Base-by-base conservation (phyloP, 2,888 invertebrate genomes). In the Malthinus flaveolus region DNA sequence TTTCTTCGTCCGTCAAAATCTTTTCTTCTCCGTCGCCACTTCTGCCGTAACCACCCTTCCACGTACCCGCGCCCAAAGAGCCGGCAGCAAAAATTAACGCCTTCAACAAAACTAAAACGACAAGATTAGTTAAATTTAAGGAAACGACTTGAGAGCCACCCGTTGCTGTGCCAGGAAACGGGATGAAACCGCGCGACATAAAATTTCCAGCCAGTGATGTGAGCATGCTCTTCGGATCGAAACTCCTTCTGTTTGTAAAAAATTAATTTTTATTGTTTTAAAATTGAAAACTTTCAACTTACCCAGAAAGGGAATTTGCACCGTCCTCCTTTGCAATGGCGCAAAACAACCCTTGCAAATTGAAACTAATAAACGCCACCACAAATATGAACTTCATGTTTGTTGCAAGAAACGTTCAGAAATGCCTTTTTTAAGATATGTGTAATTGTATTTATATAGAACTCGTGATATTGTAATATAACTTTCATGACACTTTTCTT, bases 81-180 rank as follows among this genome's bases (percentile, higher is more conserved):
- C 91, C 91, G 8, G 91, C 91, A 0, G 91, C 90, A 68, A 92
- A 86, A 61, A 93, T 89, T 6, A 93, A 79, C 0, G 90, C 90
- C 78, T 93, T 93, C 59, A 94, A 79, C 32, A 94, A 84, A 48
- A 93, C 82, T 54, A 93, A 81, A 59, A 93, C 87, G 45, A 93
- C 81, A 62, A 93, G 78, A 75, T 93, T 93, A 0, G 92, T 91
- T 56, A 93, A 78, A 79, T 93, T 93, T 50, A 93, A 78, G 69
- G 92, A 93, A 44, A 93, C 79, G 1, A 91, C 88, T 71, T 78
- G 78, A 0, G 77, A 78, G 13, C 71, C 71, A 15, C 69, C 69
- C 11, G 56, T 55, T 15, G 68, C 72, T 12, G 68, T 67, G 6
- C 59, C 68, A 8, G 56, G 54, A 9, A 58, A 39, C 23, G 49